These are phyloP conservation scores for Lymantria monacha DNA, from an alignment of 2,888 invertebrate genomes.

Conservation along the genomic window DNA sequence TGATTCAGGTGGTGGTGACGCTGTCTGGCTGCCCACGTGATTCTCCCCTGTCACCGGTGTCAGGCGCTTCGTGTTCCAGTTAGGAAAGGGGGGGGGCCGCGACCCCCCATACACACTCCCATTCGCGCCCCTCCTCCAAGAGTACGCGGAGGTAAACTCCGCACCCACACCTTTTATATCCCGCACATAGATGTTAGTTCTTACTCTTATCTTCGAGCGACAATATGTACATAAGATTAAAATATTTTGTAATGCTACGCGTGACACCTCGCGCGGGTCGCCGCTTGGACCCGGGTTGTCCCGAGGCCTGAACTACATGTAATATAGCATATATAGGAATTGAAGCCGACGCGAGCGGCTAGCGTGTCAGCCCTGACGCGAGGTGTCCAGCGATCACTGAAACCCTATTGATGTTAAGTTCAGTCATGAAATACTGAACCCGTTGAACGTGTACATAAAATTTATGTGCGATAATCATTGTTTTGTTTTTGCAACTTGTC, in stretches of 20 bases:
- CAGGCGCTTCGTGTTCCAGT: constrained; percentile 96
- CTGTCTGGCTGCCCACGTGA: constrained; percentile 95
- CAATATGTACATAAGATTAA: constrained; percentile 83
- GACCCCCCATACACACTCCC: constrained; percentile 78
- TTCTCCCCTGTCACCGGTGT: constrained; percentile 92
- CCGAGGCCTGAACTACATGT: constrained; percentile 29
- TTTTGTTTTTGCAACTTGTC: constrained; percentile 76
- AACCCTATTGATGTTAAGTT: constrained; percentile 65
- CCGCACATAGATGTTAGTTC: constrained; percentile 67
- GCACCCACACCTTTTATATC: constrained; percentile 55
- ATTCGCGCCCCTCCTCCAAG: constrained; percentile 81
- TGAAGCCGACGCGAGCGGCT: constrained; percentile 44
- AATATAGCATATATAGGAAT: constrained; percentile 59
- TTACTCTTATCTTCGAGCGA: constrained; percentile 78
- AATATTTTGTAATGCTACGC: constrained; percentile 73
- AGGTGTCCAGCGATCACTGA: constrained; percentile 57
- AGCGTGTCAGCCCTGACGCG: constrained; percentile 26
- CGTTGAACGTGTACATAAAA: constrained; percentile 68
- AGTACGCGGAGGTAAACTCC: constrained; percentile 79
- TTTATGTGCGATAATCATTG: constrained; percentile 63
- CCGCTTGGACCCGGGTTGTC: neutral
- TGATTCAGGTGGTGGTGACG: constrained; percentile 86
- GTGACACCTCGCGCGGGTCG: constrained; percentile 52
- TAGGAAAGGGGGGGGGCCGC: constrained; percentile 86
- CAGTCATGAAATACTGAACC: constrained; percentile 57